Evolutionary conservation across 2,797 vertebrate genomes (phyloP).

Genomic region (Gila robusta): DNA sequence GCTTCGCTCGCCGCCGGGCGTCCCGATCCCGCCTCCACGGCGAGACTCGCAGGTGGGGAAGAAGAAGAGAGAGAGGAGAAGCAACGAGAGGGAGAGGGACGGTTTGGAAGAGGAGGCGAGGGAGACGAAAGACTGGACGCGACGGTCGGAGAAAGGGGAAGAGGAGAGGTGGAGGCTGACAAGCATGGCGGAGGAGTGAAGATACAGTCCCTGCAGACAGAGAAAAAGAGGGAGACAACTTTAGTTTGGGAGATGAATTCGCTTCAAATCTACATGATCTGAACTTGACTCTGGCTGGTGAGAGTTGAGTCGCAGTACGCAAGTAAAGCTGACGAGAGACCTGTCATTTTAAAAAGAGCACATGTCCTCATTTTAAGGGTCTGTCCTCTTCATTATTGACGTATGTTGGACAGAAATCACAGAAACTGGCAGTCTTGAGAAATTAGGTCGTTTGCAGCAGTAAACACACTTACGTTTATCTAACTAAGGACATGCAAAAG

Average conservation of each 20-base stretch:
- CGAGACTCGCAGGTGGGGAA: conserved; percentile 78
- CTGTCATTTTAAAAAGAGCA: conserved; percentile 42
- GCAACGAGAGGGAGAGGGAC: conserved; percentile 56
- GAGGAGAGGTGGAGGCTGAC: conserved; percentile 80
- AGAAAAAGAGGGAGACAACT: conserved; percentile 43
- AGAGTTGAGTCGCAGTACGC: background rate
- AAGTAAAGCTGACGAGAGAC: conserved; percentile 47
- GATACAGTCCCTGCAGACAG: conserved; percentile 77
- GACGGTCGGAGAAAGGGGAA: conserved; percentile 76
- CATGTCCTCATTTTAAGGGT: conserved; percentile 29
- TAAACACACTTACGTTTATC: background rate
- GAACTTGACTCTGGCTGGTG: background rate
- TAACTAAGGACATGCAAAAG: background rate
- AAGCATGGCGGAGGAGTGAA: conserved; percentile 84
- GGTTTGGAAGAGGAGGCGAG: conserved; percentile 57
- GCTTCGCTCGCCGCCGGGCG: conserved; percentile 57
- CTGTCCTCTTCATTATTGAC: conserved; percentile 50
- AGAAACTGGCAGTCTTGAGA: conserved; percentile 32
- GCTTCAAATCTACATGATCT: background rate
- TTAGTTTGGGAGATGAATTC: conserved; percentile 6
- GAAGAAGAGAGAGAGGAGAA: conserved; percentile 68
- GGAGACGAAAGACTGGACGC: conserved; percentile 65
- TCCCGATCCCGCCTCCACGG: conserved; percentile 63
- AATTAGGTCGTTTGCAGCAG: conserved; percentile 24
- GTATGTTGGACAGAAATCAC: conserved; percentile 40